Conservation (phyloP, 1,140 invertebrate genomes). For the Arctopsyche grandis region DNA sequence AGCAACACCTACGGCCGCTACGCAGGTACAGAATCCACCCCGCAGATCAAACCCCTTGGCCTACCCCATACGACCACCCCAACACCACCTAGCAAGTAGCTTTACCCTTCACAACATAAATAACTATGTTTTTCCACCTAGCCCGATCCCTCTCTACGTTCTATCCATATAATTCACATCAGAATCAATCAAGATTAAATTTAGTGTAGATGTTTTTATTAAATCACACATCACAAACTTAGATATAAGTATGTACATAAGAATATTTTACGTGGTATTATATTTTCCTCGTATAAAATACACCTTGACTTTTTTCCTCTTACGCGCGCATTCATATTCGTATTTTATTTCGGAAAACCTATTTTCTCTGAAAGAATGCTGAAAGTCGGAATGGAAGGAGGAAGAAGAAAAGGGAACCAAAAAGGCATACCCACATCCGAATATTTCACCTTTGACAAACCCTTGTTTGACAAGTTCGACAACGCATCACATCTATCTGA, state of each 20-base stretch:
- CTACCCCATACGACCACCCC: slow-evolving; percentile 5
- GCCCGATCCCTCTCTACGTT: neutral
- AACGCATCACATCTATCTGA: slow-evolving; percentile 13
- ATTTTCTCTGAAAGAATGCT: too few species aligned
- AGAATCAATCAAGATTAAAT: neutral
- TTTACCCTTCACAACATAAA: slow-evolving; percentile 23
- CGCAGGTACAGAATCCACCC: slow-evolving; percentile 35
- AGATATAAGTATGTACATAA: too few species aligned
- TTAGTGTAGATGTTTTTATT: too few species aligned
- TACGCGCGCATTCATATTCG: too few species aligned
- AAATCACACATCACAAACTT: too few species aligned
- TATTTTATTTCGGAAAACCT: too few species aligned
- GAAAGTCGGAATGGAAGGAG: too few species aligned
- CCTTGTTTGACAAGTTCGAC: slow-evolving; percentile 14
- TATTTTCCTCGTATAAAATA: neutral
- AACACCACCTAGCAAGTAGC: neutral
- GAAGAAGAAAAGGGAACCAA: neutral
- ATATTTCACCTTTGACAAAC: slow-evolving; percentile 10
- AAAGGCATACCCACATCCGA: neutral
- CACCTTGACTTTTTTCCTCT: neutral
- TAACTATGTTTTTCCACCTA: slow-evolving; percentile 25
- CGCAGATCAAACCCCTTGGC: slow-evolving; percentile 15
- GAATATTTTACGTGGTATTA: neutral
- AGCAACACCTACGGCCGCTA: slow-evolving; percentile 43
- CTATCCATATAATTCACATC: neutral